Evolutionary conservation across 2,113 vertebrate species (phyloP).

Genomic region (Macaca mulatta): DNA sequence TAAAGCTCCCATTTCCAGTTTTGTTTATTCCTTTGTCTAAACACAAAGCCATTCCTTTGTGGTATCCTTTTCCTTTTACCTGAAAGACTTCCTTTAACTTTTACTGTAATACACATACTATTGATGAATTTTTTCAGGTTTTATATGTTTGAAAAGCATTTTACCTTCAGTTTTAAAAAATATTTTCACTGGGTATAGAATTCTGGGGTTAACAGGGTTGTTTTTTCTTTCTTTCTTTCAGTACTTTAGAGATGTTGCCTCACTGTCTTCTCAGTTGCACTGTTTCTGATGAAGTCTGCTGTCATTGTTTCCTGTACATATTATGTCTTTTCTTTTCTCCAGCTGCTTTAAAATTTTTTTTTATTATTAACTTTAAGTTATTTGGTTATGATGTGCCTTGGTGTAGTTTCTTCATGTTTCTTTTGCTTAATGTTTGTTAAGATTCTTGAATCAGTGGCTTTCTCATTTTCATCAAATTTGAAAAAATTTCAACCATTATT

Average conservation of each 20-base stretch:
- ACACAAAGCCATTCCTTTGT: background rate
- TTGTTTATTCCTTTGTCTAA: background rate
- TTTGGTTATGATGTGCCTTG: background rate
- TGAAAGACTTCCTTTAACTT: slow-evolving; percentile 17
- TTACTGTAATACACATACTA: background rate
- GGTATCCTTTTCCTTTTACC: background rate
- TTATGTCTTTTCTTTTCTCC: background rate
- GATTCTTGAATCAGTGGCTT: slow-evolving; percentile 9
- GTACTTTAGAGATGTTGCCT: slow-evolving; percentile 11
- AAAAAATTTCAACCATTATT: background rate
- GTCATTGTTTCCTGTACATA: background rate
- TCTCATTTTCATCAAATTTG: slow-evolving; percentile 13
- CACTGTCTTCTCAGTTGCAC: background rate
- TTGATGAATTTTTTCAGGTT: background rate
- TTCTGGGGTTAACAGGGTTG: background rate
- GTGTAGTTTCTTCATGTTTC: slow-evolving; percentile 1
- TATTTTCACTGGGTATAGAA: background rate
- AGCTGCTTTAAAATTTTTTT: slow-evolving; percentile 12
- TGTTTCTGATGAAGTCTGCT: background rate
- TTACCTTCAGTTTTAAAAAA: background rate
- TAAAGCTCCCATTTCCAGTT: background rate
- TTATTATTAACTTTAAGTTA: background rate
- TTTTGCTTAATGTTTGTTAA: background rate
- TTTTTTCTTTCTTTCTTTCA: background rate
- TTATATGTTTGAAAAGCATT: slow-evolving; percentile 6